Evolutionary conservation across 2,113 vertebrate genomes (phyloP), one percentile per base, ranked within the genome.

Genomic region (Lophius piscatorius): DNA sequence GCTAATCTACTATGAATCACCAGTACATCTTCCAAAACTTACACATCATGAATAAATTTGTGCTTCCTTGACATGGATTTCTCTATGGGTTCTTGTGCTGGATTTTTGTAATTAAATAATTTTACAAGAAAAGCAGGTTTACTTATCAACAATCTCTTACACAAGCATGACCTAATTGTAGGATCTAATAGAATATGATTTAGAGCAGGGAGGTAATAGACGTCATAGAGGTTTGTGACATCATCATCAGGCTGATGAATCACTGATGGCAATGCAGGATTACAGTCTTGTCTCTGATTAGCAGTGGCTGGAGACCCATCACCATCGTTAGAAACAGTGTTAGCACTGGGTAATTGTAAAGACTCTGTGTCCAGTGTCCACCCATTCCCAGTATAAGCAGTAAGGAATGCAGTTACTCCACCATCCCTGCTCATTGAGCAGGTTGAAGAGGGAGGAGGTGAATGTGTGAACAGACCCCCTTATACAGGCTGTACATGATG

Each of bases 221-320:
- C 20, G 48, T 24, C 13, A 94, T 74, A 96, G 60, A 95, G 90
- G 78, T 96, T 91, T 3, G 93, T 95, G 62, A 94, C 87, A 42
- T 96, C 94, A 6, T 89, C 81, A 34, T 58, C 78, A 11, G 85
- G 89, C 45, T 87, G 72, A 63, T 81, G 83, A 80, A 84, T 66
- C 6, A 73, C 76, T 16, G 80, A 57, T 6, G 87, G 73, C 18
- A 88, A 64, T 14, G 68, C 83, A n/a, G 58, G 70, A 8, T 75
- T 84, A 1, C 69, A 63, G 13, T 76, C 59, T 0, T 78, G 78
- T 12, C 40, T 41, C 18, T 61, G 58, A 22, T 56, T 20, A 26
- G 20, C 47, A 55, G 21, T 14, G 45, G 52, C 39, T 33, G 39
- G 42, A 52, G 67, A 76, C 33, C 49, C 38, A 18, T 23, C 45